Evolutionary conservation across 2,888 invertebrate species (phyloP), one percentile per base, ranked within the genome.

Genomic region (Lacanobia wlatinum): DNA sequence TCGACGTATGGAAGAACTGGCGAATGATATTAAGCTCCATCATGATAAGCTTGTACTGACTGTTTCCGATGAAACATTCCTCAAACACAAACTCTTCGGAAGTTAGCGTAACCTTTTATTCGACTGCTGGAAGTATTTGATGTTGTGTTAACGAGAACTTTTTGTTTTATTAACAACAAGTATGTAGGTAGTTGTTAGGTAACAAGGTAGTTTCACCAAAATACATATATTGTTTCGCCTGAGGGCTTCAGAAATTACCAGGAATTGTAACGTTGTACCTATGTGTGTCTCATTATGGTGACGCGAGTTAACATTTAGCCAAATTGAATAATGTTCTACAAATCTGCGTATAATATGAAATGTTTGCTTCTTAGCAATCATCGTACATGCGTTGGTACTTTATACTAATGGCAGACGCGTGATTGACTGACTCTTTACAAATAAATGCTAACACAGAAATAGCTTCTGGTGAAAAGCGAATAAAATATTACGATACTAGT

Each of bases 351-450:
- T 34, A 21, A 16, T 80, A 43, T 62, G 53, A 59, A 80, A 66
- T 63, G 65, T 77, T 75, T 59, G 66, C 50, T 80, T 80, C 58
- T 18, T 59, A 38, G 58, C 81, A 58, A 80, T 66, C 52, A 59
- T 75, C 62, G 61, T 62, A 80, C 43, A 55, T 43, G 53, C 63
- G 63, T 76, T 18, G 18, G 73, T 59, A 73, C 48, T 73, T 80
- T 59, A 73, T 80, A 53, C 53, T 64, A 76, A 76, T 80, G 76
- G 23, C 12, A 60, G 59, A 64, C 50, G 46, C 34, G 52, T 75
- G 77, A 75, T 62, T 75, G 77, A 80, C 76, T 43, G 77, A 63
- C 62, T 63, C 53, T 66, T 81, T 63, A 59, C 62, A 76, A 67
- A 76, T 81, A 69, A 69, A 82, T 69, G 43, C 53, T 74, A 28